A percentile compares a stretch with the other conserved stretches of the same genome.
phyloP scores from a whole-genome alignment of 2,888 invertebrate genomes.

The Therioaphis trifolii region DNA sequence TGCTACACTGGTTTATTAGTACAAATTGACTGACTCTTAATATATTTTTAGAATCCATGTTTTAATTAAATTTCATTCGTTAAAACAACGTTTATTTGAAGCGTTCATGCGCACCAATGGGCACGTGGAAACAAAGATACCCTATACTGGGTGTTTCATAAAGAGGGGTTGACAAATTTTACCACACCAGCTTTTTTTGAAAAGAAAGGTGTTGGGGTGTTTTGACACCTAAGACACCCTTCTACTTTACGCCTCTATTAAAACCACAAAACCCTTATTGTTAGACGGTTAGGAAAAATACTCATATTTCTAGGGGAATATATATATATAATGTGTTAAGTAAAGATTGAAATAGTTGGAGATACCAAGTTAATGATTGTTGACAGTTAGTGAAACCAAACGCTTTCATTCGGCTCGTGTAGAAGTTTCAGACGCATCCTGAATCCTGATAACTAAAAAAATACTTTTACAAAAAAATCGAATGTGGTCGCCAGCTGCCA shows the following conservation, averaged over 20 bases:
- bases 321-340: conserved; percentile 14
- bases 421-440: conserved; percentile 35
- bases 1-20: no score
- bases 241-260: conserved; percentile 50
- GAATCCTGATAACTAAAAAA: conserved; percentile 47
- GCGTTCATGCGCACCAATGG: conserved; percentile 54
- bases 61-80: conserved; percentile 55
- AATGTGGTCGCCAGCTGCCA: conserved; percentile 48
- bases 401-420: conserved; percentile 34
- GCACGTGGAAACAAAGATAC: conserved; percentile 24
- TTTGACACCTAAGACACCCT: conserved; percentile 61
- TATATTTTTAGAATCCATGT: neutral
- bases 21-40: no score
- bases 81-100: conserved; percentile 36
- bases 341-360: conserved; percentile 35
- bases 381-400: conserved; percentile 55
- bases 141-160: conserved; percentile 28
- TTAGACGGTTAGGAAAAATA: conserved; percentile 48
- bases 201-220: conserved; percentile 56
- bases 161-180: conserved; percentile 54
- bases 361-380: conserved; percentile 50
- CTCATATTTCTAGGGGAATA: conserved; percentile 54
- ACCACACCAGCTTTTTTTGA: conserved; percentile 24
- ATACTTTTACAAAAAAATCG: conserved; percentile 30
- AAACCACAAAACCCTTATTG: conserved; percentile 57